phyloP scores from a whole-genome alignment of 64 coral and sea anemone species.

The Hydrozoanthus tunicans region DNA sequence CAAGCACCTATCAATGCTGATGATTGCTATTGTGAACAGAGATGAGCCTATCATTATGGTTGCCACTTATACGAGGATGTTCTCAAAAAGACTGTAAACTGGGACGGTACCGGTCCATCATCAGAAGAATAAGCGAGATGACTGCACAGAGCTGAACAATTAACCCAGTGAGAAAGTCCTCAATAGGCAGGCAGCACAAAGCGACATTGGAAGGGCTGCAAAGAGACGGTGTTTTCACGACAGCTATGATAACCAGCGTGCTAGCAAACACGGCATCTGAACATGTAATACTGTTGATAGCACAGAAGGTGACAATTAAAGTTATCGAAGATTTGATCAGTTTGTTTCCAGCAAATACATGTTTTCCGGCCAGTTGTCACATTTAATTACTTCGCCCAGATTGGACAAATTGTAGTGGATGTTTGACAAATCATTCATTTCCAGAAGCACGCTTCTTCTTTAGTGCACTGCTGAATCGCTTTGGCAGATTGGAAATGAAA shows the following conservation, averaged over 20 bases:
- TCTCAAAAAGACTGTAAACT: not conserved
- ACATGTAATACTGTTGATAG: not conserved
- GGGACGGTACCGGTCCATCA: not conserved
- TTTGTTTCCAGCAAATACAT: not conserved
- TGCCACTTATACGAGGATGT: not conserved
- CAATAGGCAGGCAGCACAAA: not conserved
- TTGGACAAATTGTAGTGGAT: no score
- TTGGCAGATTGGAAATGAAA: no score
- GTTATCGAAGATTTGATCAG: not conserved
- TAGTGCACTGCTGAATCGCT: no score
- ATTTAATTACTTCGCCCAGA: no score
- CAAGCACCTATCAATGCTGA: not conserved
- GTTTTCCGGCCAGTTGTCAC: no score
- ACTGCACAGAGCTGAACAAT: not conserved
- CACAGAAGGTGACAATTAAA: not conserved
- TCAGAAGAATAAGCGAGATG: not conserved
- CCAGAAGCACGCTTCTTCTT: no score
- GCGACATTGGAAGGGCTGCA: not conserved
- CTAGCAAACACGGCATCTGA: not conserved
- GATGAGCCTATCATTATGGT: not conserved
- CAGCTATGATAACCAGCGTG: not conserved
- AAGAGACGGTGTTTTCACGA: conserved; percentile 10
- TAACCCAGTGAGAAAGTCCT: not conserved
- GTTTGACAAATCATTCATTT: no score
- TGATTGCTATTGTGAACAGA: not conserved